Conservation (phyloP, 1,140 invertebrate species). For the Pristionchus pacificus region DNA sequence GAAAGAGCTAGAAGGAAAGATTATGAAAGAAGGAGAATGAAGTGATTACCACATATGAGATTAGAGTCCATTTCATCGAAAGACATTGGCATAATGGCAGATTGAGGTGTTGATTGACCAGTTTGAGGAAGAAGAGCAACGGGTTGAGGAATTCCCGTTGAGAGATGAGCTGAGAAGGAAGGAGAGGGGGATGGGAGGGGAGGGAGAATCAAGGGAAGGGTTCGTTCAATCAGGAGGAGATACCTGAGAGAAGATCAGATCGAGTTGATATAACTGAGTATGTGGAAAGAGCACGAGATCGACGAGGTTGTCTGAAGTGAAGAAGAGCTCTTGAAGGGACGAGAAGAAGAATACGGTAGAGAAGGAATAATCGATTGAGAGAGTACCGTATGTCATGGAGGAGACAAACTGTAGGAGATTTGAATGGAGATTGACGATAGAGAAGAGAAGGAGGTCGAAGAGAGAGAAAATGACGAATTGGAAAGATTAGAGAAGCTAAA, state of each 20-base stretch:
- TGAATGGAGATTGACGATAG: slow-evolving; percentile 1
- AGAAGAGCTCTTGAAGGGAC: not conserved
- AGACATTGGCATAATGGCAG: slow-evolving; percentile 23
- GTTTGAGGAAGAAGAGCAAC: not conserved
- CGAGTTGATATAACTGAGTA: slow-evolving; percentile 5
- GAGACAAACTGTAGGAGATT: slow-evolving; percentile 40
- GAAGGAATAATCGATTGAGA: not conserved
- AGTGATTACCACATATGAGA: too few relatives aligned
- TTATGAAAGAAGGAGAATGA: too few relatives aligned
- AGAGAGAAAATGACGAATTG: slow-evolving; percentile 29
- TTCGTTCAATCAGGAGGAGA: not conserved
- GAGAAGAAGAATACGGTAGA: not conserved
- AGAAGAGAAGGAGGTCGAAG: slow-evolving; percentile 18
- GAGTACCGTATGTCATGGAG: slow-evolving; percentile 35
- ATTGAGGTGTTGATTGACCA: slow-evolving; percentile 20
- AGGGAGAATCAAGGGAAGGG: too few relatives aligned
- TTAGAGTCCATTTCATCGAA: slow-evolving; percentile 22
- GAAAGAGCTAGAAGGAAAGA: too few relatives aligned
- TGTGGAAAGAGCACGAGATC: slow-evolving; percentile 13
- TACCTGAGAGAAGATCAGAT: not conserved
- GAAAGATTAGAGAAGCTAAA: slow-evolving; percentile 22
- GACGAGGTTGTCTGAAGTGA: slow-evolving; percentile 7
- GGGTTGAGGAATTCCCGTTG: not conserved
- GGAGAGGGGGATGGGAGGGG: too few relatives aligned
- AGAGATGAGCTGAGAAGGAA: not conserved